Evolutionary conservation across 1,140 invertebrate genomes (phyloP).

Genomic region (Spodoptera frugiperda): DNA sequence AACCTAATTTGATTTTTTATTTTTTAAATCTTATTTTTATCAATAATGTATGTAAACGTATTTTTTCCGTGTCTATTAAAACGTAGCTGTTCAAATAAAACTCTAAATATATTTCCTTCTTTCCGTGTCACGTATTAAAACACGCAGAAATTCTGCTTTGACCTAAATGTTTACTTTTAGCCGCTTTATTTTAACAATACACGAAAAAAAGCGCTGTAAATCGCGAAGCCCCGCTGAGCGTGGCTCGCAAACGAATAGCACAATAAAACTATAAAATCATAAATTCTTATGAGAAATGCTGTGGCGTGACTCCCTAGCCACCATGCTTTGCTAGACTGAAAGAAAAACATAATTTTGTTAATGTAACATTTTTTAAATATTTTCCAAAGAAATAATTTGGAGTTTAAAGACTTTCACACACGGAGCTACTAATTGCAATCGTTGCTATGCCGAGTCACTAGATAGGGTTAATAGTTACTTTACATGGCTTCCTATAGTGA

Average conservation of each 20-base stretch:
- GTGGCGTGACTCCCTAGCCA: conserved; percentile 38
- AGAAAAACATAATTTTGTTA: background rate
- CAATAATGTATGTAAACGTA: too few relatives aligned
- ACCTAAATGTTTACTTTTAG: conserved; percentile 33
- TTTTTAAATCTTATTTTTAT: too few relatives aligned
- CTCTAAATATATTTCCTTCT: background rate
- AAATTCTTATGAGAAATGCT: conserved; percentile 45
- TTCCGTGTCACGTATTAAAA: conserved; percentile 1
- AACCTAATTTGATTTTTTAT: too few relatives aligned
- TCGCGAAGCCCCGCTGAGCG: conserved; percentile 14
- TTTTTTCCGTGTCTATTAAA: too few relatives aligned
- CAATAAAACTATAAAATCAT: conserved; percentile 50
- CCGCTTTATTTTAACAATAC: conserved; percentile 34
- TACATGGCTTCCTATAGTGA: too few relatives aligned
- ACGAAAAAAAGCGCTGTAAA: conserved; percentile 37
- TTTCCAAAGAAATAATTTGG: background rate
- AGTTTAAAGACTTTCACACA: too few relatives aligned
- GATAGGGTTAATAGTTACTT: too few relatives aligned
- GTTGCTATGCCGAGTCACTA: too few relatives aligned
- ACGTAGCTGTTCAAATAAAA: background rate
- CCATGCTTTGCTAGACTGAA: conserved; percentile 26
- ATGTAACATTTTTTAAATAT: background rate
- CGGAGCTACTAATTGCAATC: too few relatives aligned
- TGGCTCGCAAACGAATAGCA: conserved; percentile 17
- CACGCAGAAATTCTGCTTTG: conserved; percentile 24